Evolutionary conservation across 2,113 vertebrate genomes (phyloP).

Genomic region (Chaetodon auriga): DNA sequence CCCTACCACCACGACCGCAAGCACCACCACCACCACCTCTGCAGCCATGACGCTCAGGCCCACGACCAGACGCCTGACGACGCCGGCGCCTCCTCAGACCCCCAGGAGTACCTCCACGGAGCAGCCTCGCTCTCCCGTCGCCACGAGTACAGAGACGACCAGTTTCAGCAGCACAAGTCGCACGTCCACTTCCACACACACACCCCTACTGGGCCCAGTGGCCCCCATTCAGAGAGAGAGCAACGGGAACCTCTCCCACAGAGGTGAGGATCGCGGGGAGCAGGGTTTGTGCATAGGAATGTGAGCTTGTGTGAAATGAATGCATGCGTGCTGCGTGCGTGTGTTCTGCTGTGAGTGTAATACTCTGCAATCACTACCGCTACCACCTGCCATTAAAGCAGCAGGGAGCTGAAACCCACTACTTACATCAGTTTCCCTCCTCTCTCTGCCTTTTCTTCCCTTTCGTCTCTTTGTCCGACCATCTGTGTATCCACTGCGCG

Average conservation of each 20-base stretch:
- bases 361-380: not conserved
- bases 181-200: conserved; percentile 70
- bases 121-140: conserved; percentile 25
- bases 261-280: conserved; percentile 86
- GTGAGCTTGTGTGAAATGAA: conserved; percentile 28
- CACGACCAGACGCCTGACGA: conserved; percentile 21
- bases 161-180: conserved; percentile 62
- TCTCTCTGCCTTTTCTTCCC: conserved; percentile 23
- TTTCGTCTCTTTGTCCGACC: conserved; percentile 32
- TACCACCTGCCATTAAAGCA: conserved; percentile 47
- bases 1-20: conserved; percentile 5
- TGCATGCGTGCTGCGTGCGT: conserved; percentile 11
- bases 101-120: conserved; percentile 54
- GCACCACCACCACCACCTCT: conserved; percentile 27
- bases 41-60: conserved; percentile 34
- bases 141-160: conserved; percentile 58
- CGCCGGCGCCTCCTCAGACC: conserved; percentile 37
- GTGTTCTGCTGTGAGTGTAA: conserved; percentile 26
- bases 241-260: conserved; percentile 92
- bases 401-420: conserved; percentile 52
- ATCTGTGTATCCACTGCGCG: conserved; percentile 27
- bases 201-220: conserved; percentile 53
- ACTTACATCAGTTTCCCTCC: conserved; percentile 48
- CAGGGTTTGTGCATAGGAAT: not conserved
- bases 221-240: conserved; percentile 85